Evolutionary conservation across 2,797 vertebrate genomes (phyloP), one percentile per base, ranked within the genome.

Genomic region (Protonibea diacanthus): DNA sequence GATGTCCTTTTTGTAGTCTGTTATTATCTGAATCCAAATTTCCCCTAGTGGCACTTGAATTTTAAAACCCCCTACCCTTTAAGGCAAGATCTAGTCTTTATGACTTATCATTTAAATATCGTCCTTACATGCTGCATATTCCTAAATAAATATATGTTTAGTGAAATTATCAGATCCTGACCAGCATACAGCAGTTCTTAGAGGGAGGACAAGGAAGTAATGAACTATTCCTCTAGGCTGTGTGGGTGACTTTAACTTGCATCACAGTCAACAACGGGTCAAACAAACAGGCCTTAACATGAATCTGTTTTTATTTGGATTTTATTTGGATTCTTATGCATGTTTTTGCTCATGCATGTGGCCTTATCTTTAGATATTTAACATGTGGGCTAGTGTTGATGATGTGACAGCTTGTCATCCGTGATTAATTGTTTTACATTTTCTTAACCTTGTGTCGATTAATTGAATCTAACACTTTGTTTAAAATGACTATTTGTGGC

Each of bases 201-300:
- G 1, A 49, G 11, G 20, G 49, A 81, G 25, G 33, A 49, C 10
- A 17, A 51, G 29, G 14, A 60, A 9, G 8, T 38, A 1, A 2
- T 38, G 33, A 38, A 9, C 33, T 38, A 38, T 9, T 38, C 33
- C 33, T 38, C 33, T 38, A 38, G 33, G 33, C 33, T 38, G 33
- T 38, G 33, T 38, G 7, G 27, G 49, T 52, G 76, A 78, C 76
- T 83, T 76, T 75, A 68, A 82, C 80, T 81, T 76, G 86, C 80
- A 77, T 68, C 56, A 51, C 59, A 44, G 56, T 67, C 70, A 76
- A 25, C n/a, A 57, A 40, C 25, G 2, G 25, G 13, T 52, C 61
- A 83, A 2, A 6, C 29, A 74, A 13, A 15, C 1, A 71, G 53
- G 55, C 49, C 38, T 38, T 23, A 33, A 38, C 29, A 45, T 56